phyloP scores from a whole-genome alignment of 2,113 vertebrate genomes.

The Tachycineta bicolor region DNA sequence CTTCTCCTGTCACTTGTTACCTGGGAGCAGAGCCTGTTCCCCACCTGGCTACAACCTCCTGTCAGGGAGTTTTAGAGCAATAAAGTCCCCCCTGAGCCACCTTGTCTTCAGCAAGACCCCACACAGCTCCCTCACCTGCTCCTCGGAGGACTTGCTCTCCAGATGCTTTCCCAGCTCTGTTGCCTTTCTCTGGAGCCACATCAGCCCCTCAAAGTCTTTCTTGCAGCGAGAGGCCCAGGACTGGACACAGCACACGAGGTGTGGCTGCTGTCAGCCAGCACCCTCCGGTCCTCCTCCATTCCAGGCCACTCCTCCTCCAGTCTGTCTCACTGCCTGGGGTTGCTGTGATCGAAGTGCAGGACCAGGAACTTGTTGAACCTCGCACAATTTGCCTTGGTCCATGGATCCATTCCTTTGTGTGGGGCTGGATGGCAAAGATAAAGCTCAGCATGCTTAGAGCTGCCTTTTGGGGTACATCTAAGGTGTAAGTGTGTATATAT shows the following conservation, averaged over 20 bases:
- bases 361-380: neutral
- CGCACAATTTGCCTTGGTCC: fast-evolving
- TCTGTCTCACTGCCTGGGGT: neutral
- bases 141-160: neutral
- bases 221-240: neutral
- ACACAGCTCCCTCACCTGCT: neutral
- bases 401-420: neutral
- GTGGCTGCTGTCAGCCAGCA: neutral
- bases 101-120: neutral
- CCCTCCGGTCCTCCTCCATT: neutral
- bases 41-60: neutral
- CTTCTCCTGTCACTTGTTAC: neutral
- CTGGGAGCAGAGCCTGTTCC: neutral
- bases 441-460: neutral
- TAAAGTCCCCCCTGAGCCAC: neutral
- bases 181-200: neutral
- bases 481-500: no score
- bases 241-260: neutral
- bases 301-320: neutral
- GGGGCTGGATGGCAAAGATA: neutral
- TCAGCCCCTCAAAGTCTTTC: neutral
- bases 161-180: neutral
- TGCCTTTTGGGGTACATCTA: no score
- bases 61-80: neutral
- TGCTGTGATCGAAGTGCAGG: neutral